Evolutionary conservation across 2,797 vertebrate species (phyloP).

Genomic region (Siniperca obscura): DNA sequence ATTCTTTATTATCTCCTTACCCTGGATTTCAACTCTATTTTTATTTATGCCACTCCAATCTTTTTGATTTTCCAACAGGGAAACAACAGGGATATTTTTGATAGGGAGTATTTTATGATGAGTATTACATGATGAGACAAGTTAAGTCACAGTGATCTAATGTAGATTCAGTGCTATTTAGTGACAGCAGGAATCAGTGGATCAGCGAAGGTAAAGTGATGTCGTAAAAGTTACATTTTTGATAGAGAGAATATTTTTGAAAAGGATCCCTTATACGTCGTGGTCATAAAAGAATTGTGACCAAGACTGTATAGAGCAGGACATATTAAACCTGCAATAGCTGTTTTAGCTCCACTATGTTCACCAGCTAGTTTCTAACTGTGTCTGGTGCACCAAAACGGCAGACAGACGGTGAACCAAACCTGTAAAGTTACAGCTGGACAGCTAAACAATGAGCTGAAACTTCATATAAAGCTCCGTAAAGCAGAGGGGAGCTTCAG

Average conservation of each 20-base stretch:
- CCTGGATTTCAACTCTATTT: not conserved
- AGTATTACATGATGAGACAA: not conserved
- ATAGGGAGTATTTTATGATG: not conserved
- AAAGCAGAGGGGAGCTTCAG: too few species aligned
- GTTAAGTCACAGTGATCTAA: conserved; percentile 4
- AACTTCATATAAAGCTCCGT: too few species aligned
- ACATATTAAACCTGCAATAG: not conserved
- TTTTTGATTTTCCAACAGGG: not conserved
- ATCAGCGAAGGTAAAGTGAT: not conserved
- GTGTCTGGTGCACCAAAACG: too few species aligned
- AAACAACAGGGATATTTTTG: not conserved
- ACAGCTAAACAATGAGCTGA: too few species aligned
- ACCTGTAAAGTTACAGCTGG: too few species aligned
- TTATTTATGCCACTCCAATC: not conserved
- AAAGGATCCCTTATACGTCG: not conserved
- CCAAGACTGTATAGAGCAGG: not conserved
- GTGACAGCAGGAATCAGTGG: not conserved
- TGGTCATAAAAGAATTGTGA: not conserved
- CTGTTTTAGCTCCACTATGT: not conserved
- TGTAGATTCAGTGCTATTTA: not conserved
- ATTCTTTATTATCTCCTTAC: not conserved
- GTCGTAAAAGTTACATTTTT: not conserved
- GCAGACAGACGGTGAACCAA: too few species aligned
- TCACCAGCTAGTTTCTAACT: not conserved
- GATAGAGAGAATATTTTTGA: not conserved